Conservation (phyloP, 2,797 vertebrate species). For the Fistularia tabacaria region DNA sequence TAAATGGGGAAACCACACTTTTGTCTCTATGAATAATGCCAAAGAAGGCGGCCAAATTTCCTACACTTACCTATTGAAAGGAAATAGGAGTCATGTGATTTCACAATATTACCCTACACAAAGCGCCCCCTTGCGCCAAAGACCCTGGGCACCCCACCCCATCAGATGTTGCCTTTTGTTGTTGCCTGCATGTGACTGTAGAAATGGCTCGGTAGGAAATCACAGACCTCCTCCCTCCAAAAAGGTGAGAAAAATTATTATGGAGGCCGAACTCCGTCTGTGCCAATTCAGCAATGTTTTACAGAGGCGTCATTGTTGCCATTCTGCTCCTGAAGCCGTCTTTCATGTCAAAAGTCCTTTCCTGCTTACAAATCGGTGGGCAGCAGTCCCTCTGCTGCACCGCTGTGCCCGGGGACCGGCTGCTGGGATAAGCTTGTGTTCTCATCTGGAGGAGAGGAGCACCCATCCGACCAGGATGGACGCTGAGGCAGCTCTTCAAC, state of each 20-base stretch:
- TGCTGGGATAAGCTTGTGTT: constrained; percentile 77
- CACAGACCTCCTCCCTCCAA: constrained; percentile 70
- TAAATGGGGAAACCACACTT: constrained; percentile 52
- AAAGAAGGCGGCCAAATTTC: constrained; percentile 58
- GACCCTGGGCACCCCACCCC: constrained; percentile 77
- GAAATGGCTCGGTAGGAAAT: constrained; percentile 83
- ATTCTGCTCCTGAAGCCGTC: constrained; percentile 83
- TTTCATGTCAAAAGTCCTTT: constrained; percentile 92
- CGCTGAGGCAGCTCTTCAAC: constrained; percentile 16
- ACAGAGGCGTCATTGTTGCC: constrained; percentile 87
- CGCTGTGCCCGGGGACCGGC: constrained; percentile 71
- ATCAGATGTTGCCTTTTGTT: constrained; percentile 82
- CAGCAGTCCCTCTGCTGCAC: constrained; percentile 79
- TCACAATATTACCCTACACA: constrained; percentile 63
- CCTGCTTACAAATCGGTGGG: constrained; percentile 88
- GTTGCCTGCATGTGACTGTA: constrained; percentile 79
- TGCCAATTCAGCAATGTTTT: constrained; percentile 85
- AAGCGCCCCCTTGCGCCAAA: constrained; percentile 65
- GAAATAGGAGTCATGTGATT: constrained; percentile 68
- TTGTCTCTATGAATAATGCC: constrained; percentile 59
- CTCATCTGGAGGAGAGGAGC: constrained; percentile 57
- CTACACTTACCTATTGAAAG: constrained; percentile 58
- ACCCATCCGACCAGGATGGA: constrained; percentile 17
- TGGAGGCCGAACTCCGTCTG: constrained; percentile 60
- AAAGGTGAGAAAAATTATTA: constrained; percentile 60